These are phyloP conservation scores for Brachyistius frenatus DNA, from an alignment of 2,113 vertebrate genomes.

Conservation along the genomic window DNA sequence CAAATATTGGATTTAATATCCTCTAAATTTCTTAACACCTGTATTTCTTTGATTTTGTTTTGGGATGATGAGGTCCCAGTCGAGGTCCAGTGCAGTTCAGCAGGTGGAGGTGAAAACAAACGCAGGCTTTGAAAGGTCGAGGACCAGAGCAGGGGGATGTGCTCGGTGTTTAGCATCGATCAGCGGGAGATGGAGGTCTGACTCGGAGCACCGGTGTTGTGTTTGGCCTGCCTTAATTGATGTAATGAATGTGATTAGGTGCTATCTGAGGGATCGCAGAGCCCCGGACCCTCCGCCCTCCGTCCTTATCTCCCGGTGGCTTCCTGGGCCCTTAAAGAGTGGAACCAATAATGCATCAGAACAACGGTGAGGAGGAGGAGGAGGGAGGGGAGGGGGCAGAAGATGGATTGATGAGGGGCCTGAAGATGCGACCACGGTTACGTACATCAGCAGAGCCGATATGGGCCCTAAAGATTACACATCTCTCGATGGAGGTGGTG, in stretches of 20 bases:
- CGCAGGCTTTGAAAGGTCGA: background rate
- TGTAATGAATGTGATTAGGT: conserved; percentile 87
- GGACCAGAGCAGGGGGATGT: conserved; percentile 44
- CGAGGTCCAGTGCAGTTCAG: background rate
- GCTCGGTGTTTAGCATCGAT: conserved; percentile 74
- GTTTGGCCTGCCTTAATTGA: conserved; percentile 82
- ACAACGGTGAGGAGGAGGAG: background rate
- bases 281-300: conserved; percentile 71
- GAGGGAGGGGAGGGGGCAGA: background rate
- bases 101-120: too few species aligned
- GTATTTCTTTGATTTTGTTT: background rate
- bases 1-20: too few species aligned
- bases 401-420: conserved; percentile 36
- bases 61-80: background rate
- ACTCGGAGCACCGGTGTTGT: conserved; percentile 63
- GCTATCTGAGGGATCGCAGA: conserved; percentile 81
- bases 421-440: conserved; percentile 29
- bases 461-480: too few species aligned
- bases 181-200: conserved; percentile 70
- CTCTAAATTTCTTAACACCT: background rate
- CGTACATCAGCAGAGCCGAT: too few species aligned
- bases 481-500: too few species aligned
- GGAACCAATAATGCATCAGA: conserved; percentile 73
- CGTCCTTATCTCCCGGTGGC: conserved; percentile 76
- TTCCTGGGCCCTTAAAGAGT: conserved; percentile 76